A percentile compares a stretch with the other conserved stretches of the same genome.
These are phyloP conservation scores for Arctia plantaginis DNA, from an alignment of 2,888 invertebrate genomes.

Conservation along the genomic window DNA sequence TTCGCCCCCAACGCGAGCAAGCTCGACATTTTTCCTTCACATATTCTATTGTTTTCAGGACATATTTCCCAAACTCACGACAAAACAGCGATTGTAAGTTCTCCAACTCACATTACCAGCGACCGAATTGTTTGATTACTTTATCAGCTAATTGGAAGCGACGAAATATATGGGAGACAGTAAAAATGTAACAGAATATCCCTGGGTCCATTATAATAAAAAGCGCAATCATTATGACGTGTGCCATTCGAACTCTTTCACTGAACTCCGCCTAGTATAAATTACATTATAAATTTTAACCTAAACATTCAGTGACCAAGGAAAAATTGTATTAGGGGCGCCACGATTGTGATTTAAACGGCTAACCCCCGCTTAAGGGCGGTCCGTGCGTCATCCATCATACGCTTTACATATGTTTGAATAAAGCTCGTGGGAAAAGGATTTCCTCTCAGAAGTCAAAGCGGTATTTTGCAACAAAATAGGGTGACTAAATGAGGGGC, in stretches of 20 bases:
- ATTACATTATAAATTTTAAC: constrained; percentile 83
- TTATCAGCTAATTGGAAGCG: constrained; percentile 44
- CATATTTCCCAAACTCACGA: constrained; percentile 68
- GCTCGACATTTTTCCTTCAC: constrained; percentile 64
- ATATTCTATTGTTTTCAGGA: constrained; percentile 68
- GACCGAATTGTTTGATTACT: constrained; percentile 61
- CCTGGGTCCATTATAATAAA: constrained; percentile 75
- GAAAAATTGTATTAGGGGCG: constrained; percentile 79
- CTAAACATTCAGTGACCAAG: constrained; percentile 77
- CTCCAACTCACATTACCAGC: constrained; percentile 60
- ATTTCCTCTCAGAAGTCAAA: constrained; percentile 86
- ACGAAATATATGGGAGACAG: constrained; percentile 36
- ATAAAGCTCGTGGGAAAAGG: constrained; percentile 87
- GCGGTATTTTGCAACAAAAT: constrained; percentile 71
- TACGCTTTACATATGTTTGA: constrained; percentile 87
- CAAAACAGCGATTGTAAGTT: constrained; percentile 59
- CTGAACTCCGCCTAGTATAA: constrained; percentile 68
- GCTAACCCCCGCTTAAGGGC: constrained; percentile 76
- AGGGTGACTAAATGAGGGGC: constrained; percentile 62
- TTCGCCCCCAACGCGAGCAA: constrained; percentile 49
- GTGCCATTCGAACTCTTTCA: constrained; percentile 80
- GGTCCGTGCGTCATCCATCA: constrained; percentile 83
- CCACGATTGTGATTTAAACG: constrained; percentile 84
- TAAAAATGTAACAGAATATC: constrained; percentile 67
- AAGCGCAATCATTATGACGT: constrained; percentile 79